Base-by-base conservation (phyloP, 2,113 vertebrate genomes). In the Campylorhamphus procurvoides region DNA sequence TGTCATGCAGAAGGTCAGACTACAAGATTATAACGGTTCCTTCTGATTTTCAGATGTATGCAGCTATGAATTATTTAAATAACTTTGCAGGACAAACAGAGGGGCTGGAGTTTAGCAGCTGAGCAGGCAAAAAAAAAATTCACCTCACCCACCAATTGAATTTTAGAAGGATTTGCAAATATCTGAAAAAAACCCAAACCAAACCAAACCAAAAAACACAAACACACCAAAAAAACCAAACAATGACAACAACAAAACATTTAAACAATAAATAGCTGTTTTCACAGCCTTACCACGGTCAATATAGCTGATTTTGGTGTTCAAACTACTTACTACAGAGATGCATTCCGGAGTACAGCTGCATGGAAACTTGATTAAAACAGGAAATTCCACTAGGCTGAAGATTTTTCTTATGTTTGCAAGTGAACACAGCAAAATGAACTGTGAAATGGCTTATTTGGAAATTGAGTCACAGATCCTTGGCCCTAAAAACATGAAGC, bases 41-140 rank as follows among this genome's bases (percentile, higher is more conserved):
- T 77, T 59, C 79, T 88, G 64, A 47, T 90, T 80, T 90, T 84
- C 60, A 84, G 31, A 67, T 88, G 35, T 77, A 44, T 77, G 75
- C 85, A 80, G 10, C 18, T 55, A 66, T 83, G 68, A 94, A 86
- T 84, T 92, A 92, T 89, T 86, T 78, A 94, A 86, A 33, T 89
- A 74, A 86, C 33, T 86, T 94, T 64, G 29, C 86, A 92, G 59
- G 63, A 93, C 22, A 56, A 39, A 73, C 18, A 53, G 23, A 79
- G 14, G 24, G 90, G 46, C 33, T 66, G n/a, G 25, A 83, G 12
- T 85, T 69, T 19, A 80, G 69, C 18, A 89, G 46, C 42, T 80
- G 46, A 80, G 40, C 6, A 50, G 14, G 23, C 14, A 72, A 68
- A 82, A 84, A 84, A 71, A 6, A 0, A 47, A 47, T 81, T 81